Evolutionary conservation across 1,140 invertebrate species (phyloP).

Genomic region (Pachypeltis micranthus): DNA sequence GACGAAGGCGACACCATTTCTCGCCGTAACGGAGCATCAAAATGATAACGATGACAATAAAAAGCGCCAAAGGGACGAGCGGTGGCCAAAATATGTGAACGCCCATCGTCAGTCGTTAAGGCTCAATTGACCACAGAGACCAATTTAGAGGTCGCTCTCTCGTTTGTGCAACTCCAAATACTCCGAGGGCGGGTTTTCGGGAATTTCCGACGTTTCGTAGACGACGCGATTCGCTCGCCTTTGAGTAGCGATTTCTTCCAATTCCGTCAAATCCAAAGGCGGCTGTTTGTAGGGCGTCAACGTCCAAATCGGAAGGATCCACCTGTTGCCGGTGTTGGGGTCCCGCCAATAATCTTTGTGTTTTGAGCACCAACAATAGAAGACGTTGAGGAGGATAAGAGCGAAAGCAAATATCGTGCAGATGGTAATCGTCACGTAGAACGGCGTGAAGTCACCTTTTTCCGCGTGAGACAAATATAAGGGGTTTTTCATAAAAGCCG

Average conservation of each 20-base stretch:
- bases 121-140: slow-evolving; percentile 23
- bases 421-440: slow-evolving; percentile 65
- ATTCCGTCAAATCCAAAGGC: slow-evolving; percentile 63
- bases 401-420: slow-evolving; percentile 54
- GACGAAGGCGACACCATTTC: slow-evolving; percentile 50
- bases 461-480: slow-evolving; percentile 44
- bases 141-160: slow-evolving; percentile 67
- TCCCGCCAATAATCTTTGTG: slow-evolving; percentile 69
- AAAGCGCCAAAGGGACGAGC: slow-evolving; percentile 52
- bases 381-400: slow-evolving; percentile 60
- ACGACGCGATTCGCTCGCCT: slow-evolving; percentile 25
- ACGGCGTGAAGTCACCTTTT: slow-evolving; percentile 54
- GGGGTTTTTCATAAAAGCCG: slow-evolving; percentile 52
- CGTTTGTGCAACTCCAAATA: slow-evolving; percentile 63
- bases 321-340: slow-evolving; percentile 70
- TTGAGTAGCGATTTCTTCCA: slow-evolving; percentile 38
- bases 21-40: slow-evolving; percentile 57
- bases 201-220: slow-evolving; percentile 28
- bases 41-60: slow-evolving; percentile 60
- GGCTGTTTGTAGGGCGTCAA: slow-evolving; percentile 68
- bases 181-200: slow-evolving; percentile 29
- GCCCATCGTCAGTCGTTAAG: slow-evolving; percentile 28
- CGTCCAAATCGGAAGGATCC: slow-evolving; percentile 69
- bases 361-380: slow-evolving; percentile 64
- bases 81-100: slow-evolving; percentile 61